These are phyloP conservation scores for Burhinus oedicnemus DNA, from an alignment of 2,113 vertebrate genomes.

Conservation along the genomic window DNA sequence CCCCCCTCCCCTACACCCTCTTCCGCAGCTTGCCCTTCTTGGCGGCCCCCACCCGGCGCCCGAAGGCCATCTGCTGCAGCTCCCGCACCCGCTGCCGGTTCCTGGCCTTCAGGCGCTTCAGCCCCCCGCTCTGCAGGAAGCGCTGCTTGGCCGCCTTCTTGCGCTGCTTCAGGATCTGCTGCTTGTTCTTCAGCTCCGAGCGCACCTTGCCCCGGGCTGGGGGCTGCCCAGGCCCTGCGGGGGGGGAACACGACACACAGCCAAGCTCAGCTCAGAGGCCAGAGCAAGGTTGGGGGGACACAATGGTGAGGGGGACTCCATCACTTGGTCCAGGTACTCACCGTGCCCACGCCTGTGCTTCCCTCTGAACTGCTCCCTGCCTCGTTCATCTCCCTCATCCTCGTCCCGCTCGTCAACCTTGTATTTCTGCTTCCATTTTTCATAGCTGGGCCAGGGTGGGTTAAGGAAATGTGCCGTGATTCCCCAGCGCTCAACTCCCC, in stretches of 20 bases:
- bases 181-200: conserved; percentile 86
- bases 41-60: conserved; percentile 58
- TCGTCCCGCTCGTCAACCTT: conserved; percentile 85
- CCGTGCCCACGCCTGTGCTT: conserved; percentile 39
- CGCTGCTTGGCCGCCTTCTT: conserved; percentile 82
- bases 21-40: conserved; percentile 93
- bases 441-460: conserved; percentile 75
- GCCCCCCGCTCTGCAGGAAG: conserved; percentile 89
- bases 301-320: rapidly evolving
- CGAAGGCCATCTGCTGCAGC: conserved; percentile 86
- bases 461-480: conserved; percentile 54
- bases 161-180: conserved; percentile 92
- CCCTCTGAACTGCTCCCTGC: conserved; percentile 26
- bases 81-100: conserved; percentile 78
- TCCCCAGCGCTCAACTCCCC: too few relatives aligned
- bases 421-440: conserved; percentile 96
- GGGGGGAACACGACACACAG: neutral
- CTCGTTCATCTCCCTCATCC: neutral
- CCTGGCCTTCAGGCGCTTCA: conserved; percentile 81
- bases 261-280: neutral
- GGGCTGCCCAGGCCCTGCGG: neutral
- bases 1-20: conserved; percentile 73
- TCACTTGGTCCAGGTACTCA: neutral
- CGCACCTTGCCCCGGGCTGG: conserved; percentile 28
- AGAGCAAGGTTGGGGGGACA: rapidly evolving